A percentile compares a stretch with the other conserved stretches of the same genome.
Evolutionary conservation across 2,797 vertebrate species (phyloP).

Genomic region (Furcifer pardalis): DNA sequence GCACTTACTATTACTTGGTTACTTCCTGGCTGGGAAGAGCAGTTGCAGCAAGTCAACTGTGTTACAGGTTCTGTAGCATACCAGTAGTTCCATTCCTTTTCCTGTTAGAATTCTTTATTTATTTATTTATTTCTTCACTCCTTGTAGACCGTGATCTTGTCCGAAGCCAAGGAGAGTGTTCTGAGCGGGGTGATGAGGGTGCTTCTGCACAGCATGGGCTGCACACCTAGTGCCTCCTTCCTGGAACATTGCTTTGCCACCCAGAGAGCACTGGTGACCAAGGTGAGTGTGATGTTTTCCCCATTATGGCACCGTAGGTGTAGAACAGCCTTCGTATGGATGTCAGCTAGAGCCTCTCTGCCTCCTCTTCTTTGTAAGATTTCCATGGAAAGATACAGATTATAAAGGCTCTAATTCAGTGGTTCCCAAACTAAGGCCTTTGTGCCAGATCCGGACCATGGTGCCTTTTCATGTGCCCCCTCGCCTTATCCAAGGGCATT

Average conservation of each 20-base stretch:
- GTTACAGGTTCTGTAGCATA: no score
- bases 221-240: constrained; percentile 89
- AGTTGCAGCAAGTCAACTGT: no score
- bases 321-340: background rate
- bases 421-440: no score
- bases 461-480: no score
- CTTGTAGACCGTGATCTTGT: constrained; percentile 81
- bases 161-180: constrained; percentile 90
- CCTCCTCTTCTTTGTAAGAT: background rate
- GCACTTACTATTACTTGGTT: no score
- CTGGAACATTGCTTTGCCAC: constrained; percentile 92
- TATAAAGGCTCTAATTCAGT: background rate
- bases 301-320: background rate
- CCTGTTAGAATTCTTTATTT: background rate
- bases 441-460: no score
- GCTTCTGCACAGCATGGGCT: constrained; percentile 89
- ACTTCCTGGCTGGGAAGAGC: no score
- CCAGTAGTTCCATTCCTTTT: background rate
- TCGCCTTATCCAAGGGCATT: no score
- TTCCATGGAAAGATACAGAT: background rate
- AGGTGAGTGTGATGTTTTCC: constrained; percentile 71
- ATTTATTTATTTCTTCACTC: background rate
- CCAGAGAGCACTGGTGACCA: constrained; percentile 89
- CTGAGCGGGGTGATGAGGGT: constrained; percentile 87
- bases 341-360: background rate